Conservation (phyloP, 2,888 invertebrate genomes). For the Chrysolina haemoptera region DNA sequence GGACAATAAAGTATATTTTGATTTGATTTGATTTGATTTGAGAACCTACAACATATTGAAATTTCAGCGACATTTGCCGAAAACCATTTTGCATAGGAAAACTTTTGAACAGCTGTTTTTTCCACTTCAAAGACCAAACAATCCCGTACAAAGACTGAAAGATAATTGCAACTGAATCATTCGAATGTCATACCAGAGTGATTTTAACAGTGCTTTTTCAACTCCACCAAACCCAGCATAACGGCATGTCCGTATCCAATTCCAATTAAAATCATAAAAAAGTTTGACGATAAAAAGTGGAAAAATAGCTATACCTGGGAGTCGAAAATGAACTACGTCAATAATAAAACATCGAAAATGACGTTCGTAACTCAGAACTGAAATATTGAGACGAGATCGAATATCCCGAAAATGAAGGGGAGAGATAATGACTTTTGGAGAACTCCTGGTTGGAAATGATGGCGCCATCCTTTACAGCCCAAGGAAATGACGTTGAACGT, state of each 20-base stretch:
- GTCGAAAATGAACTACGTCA: background rate
- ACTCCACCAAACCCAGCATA: background rate
- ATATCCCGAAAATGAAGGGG: slow-evolving; percentile 22
- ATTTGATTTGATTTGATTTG: no score
- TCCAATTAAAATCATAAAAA: slow-evolving; percentile 3
- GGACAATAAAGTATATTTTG: no score
- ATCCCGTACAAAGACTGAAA: background rate
- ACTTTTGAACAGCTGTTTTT: no score
- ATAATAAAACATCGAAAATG: background rate
- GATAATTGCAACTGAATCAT: background rate
- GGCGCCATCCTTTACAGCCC: slow-evolving; percentile 21
- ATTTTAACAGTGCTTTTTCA: background rate
- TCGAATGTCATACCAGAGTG: background rate
- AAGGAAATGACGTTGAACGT: background rate
- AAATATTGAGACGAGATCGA: slow-evolving; percentile 19
- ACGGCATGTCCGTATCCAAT: slow-evolving; percentile 4
- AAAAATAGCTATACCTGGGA: slow-evolving; percentile 4
- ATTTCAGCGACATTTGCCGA: no score
- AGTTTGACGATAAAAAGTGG: background rate
- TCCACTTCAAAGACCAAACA: no score
- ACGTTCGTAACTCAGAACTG: background rate
- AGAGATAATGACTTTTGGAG: slow-evolving; percentile 21
- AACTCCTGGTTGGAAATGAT: slow-evolving; percentile 2
- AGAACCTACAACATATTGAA: no score
- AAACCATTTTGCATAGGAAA: no score